Base-by-base conservation (phyloP, 2,113 vertebrate species). In the Platichthys flesus region DNA sequence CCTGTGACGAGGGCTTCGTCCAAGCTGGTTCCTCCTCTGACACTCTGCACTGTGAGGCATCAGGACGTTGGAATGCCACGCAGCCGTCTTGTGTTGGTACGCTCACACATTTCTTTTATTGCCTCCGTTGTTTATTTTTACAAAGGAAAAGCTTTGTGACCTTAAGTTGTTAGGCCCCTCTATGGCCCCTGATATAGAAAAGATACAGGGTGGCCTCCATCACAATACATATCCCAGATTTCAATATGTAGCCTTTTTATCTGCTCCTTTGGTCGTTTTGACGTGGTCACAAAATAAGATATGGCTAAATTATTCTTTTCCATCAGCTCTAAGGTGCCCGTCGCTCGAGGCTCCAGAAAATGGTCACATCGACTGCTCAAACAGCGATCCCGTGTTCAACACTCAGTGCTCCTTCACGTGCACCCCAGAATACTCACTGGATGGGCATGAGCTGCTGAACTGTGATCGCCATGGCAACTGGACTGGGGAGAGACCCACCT, bases 341-440 rank as follows among this genome's bases (percentile, higher is more conserved):
- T 6, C 24, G 40, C 87, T 94, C 1, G 42, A 86, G 18, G 55
- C 67, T 57, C 90, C 88, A 16, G 24, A 81, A 69, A 85, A 91
- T 2, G 86, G 92, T n/a, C 2, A 49, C 0, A 77, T 93, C 4
- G 92, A 47, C 81, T 95, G 94, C 5, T 90, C 91, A 9, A 15
- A 71, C 51, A 54, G 45, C 18, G 76, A 86, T 3, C 52, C 14
- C 2, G 31, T 66, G 12, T 89, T 79, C 71, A 84, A 54, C 71
- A 79, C 92, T 9, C 40, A 86, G 60, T 95, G 94, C 74, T 84
- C 62, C 61, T 92, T 94, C 73, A 81, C 65, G n/a, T 95, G 94
- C 71, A 12, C 56, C 16, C 56, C 87, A 59, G 85, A 79, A 20
- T 79, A 76, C 78, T n/a, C 18, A 13, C 66, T 93, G 58, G 62